A percentile compares a stretch with the other conserved stretches of the same genome.
These are phyloP conservation scores for Epinotia ramella DNA, from an alignment of 2,888 invertebrate genomes.

Conservation along the genomic window DNA sequence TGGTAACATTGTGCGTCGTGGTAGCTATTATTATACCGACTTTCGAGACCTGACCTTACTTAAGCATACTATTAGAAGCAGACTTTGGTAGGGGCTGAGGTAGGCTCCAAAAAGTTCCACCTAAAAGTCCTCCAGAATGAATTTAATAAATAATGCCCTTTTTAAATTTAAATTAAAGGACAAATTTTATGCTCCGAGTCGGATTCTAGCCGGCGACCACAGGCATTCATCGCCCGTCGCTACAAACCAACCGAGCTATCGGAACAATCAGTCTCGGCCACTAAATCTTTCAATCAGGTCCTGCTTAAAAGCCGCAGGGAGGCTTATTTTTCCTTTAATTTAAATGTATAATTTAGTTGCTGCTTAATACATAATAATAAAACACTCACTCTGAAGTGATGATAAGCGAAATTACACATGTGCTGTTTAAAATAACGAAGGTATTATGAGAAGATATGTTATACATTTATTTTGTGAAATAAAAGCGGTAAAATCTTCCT, in stretches of 20 bases:
- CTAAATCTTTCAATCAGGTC: too few species aligned
- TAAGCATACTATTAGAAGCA: conserved; percentile 27
- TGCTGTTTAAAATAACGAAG: conserved; percentile 51
- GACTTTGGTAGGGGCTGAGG: conserved; percentile 38
- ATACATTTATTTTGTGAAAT: conserved; percentile 53
- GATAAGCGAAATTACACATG: conserved; percentile 54
- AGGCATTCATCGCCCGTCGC: too few species aligned
- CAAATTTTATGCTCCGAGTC: too few species aligned
- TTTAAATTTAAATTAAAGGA: too few species aligned
- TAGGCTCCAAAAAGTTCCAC: conserved; percentile 38
- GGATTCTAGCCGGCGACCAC: too few species aligned
- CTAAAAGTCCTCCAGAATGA: conserved; percentile 56
- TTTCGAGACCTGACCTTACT: conserved; percentile 45
- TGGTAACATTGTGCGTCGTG: conserved; percentile 77
- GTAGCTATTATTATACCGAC: conserved; percentile 49
- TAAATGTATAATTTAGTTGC: too few species aligned
- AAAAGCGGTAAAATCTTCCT: conserved; percentile 56
- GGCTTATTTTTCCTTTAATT: too few species aligned
- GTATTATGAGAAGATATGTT: conserved; percentile 53
- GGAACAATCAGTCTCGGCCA: too few species aligned
- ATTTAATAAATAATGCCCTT: conserved; percentile 71
- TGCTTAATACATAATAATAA: conserved; percentile 49
- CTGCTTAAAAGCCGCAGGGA: too few species aligned
- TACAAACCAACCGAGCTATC: too few species aligned
- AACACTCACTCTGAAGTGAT: conserved; percentile 56